These are phyloP conservation scores for Tridacna gigas DNA, from an alignment of 2,888 invertebrate genomes.

Conservation along the genomic window DNA sequence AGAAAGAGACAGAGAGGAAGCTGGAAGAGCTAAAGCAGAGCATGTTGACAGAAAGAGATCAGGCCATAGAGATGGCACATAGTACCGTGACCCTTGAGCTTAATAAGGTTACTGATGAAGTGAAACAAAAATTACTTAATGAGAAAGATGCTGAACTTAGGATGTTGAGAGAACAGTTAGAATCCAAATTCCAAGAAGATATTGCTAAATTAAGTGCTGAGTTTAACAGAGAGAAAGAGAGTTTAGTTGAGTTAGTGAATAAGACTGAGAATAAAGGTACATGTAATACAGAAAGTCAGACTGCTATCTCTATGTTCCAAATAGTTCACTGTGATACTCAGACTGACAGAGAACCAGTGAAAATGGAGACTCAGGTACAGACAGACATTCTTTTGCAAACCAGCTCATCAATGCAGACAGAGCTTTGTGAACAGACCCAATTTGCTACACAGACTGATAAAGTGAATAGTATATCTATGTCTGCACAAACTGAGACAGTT, in stretches of 20 bases:
- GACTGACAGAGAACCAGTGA: constrained; percentile 45
- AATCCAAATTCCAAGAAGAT: constrained; percentile 49
- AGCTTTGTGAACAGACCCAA: constrained; percentile 39
- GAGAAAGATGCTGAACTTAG: constrained; percentile 57
- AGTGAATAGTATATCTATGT: constrained; percentile 32
- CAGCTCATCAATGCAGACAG: constrained; percentile 52
- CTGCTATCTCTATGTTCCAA: constrained; percentile 43
- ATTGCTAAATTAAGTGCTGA: constrained; percentile 47
- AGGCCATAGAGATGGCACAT: constrained; percentile 53
- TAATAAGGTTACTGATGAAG: constrained; percentile 58
- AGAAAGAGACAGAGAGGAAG: constrained; percentile 48
- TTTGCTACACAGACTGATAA: constrained; percentile 56
- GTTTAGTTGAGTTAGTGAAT: constrained; percentile 56
- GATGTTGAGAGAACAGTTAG: constrained; percentile 48
- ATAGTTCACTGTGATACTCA: constrained; percentile 57
- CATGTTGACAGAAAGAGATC: constrained; percentile 53
- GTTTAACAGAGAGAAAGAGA: constrained; percentile 74
- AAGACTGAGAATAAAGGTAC: constrained; percentile 36
- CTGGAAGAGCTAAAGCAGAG: constrained; percentile 52
- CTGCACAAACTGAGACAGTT: constrained; percentile 49
- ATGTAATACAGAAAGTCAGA: constrained; percentile 36
- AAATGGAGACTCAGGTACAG: constrained; percentile 47
- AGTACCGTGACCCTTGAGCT: constrained; percentile 49
- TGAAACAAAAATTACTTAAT: constrained; percentile 53
- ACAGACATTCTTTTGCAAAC: constrained; percentile 32